Conservation (phyloP, 1,140 invertebrate genomes). For the Leptopilina clavipes region DNA sequence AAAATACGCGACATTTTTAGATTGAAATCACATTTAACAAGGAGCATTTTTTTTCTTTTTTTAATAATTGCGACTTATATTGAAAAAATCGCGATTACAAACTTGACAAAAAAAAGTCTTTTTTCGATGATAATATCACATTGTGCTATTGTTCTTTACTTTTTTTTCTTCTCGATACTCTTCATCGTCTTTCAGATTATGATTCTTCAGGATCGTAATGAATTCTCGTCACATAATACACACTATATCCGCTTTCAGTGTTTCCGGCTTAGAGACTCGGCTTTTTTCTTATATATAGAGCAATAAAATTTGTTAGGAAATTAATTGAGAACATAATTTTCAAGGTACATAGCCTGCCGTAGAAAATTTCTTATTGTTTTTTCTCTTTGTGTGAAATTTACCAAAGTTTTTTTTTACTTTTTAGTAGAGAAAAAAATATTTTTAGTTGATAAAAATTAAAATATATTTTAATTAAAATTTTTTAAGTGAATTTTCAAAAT, state of each 20-base stretch:
- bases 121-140: not conserved
- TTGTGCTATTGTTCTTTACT: not conserved
- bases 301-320: not conserved
- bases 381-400: too few species aligned
- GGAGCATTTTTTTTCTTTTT: not conserved
- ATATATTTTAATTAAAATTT: too few species aligned
- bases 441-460: too few species aligned
- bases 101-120: too few species aligned
- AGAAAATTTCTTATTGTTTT: not conserved
- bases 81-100: not conserved
- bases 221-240: slow-evolving; percentile 21
- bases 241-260: slow-evolving; percentile 7
- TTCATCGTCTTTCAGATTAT: not conserved
- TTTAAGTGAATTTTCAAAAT: too few species aligned
- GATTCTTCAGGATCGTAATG: not conserved
- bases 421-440: too few species aligned
- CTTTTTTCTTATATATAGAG: not conserved
- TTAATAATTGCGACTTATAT: not conserved
- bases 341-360: not conserved
- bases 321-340: slow-evolving; percentile 1
- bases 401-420: too few species aligned
- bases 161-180: not conserved
- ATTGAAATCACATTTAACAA: too few species aligned
- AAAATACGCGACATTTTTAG: not conserved
- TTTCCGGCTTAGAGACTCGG: not conserved